A percentile compares a stretch with the other conserved stretches of the same genome.
phyloP scores from a whole-genome alignment of 2,797 vertebrate genomes.

The Morus bassanus region DNA sequence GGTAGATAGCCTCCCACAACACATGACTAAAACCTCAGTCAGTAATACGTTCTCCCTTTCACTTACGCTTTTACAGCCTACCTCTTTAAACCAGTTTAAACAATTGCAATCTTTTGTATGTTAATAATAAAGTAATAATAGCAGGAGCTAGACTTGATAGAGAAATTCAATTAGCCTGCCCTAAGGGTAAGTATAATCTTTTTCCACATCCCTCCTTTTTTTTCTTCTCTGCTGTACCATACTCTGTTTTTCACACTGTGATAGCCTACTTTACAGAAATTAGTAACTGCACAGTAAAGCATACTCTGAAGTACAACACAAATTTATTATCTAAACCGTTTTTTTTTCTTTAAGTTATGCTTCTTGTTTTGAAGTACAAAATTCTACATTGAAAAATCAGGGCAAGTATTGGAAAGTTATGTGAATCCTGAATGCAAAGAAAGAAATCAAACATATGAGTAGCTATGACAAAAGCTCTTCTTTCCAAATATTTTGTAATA shows the following conservation, averaged over 20 bases:
- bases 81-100: background rate
- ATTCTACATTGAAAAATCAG: background rate
- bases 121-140: background rate
- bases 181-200: background rate
- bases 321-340: background rate
- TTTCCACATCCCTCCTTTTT: background rate
- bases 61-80: background rate
- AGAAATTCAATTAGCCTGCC: background rate
- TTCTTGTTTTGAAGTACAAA: background rate
- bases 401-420: background rate
- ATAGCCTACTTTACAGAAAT: background rate
- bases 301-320: background rate
- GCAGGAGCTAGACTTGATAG: background rate
- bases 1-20: background rate
- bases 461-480: background rate
- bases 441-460: background rate
- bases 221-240: background rate
- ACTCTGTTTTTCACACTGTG: background rate
- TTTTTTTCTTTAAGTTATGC: background rate
- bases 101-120: background rate
- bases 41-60: background rate
- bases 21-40: background rate
- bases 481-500: background rate
- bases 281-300: background rate
- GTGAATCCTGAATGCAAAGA: background rate